Evolutionary conservation across 2,113 vertebrate genomes (phyloP).

Genomic region (Phycodurus eques): DNA sequence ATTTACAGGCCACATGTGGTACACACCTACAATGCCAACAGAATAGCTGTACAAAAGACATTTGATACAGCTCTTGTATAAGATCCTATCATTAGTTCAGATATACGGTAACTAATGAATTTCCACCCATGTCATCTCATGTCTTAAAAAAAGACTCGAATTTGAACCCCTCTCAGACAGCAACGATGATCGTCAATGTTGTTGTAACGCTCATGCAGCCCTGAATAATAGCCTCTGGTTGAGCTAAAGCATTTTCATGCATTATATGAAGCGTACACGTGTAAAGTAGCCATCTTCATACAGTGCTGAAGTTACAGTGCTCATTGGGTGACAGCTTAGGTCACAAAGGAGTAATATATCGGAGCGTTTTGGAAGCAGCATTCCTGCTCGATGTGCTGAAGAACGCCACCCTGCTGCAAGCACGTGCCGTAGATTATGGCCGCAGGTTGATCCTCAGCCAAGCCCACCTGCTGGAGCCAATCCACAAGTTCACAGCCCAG

Average conservation of each 20-base stretch:
- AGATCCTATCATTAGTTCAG: neutral
- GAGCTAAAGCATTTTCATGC: neutral
- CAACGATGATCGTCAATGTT: neutral
- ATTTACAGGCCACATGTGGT: no score
- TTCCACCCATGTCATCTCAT: neutral
- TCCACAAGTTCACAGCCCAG: slow-evolving; percentile 90
- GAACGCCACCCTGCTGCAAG: slow-evolving; percentile 82
- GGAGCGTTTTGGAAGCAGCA: slow-evolving; percentile 83
- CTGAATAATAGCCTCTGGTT: neutral
- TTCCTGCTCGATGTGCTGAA: slow-evolving; percentile 84
- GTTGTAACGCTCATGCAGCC: neutral
- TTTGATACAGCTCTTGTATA: neutral
- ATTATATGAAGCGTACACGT: neutral
- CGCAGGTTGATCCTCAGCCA: slow-evolving; percentile 84
- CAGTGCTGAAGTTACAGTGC: neutral
- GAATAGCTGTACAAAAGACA: neutral
- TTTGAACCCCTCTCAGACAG: neutral
- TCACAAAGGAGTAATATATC: slow-evolving; percentile 81
- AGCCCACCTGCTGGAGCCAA: slow-evolving; percentile 90
- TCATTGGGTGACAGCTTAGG: slow-evolving; percentile 3
- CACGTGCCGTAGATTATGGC: slow-evolving; percentile 83
- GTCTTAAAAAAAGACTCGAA: neutral
- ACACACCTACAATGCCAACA: no score
- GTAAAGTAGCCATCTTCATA: neutral
- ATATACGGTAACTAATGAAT: neutral